A percentile compares a stretch with the other conserved stretches of the same genome.
phyloP scores from a whole-genome alignment of 2,888 invertebrate species.

The Stratiomys singularior region DNA sequence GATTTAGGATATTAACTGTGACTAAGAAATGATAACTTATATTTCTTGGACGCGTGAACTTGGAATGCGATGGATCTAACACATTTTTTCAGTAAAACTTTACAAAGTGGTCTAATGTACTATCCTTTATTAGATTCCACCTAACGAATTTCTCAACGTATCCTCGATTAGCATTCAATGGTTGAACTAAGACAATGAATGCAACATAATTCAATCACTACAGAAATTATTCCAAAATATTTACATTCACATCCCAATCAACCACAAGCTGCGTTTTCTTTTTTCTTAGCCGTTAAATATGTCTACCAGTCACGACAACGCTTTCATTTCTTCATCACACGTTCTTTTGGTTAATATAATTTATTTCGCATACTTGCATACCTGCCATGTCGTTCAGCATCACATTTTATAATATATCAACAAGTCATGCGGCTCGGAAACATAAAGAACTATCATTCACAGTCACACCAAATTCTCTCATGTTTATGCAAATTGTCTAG shows the following conservation, averaged over 20 bases:
- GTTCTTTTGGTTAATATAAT: neutral
- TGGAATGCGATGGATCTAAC: too few species aligned
- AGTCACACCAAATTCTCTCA: conserved; percentile 21
- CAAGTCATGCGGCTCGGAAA: conserved; percentile 11
- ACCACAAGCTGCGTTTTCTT: neutral
- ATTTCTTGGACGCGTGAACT: too few species aligned
- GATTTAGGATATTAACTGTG: too few species aligned
- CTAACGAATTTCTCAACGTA: too few species aligned
- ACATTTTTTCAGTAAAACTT: too few species aligned
- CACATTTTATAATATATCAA: conserved; percentile 16
- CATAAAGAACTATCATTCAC: conserved; percentile 28
- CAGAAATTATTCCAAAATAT: too few species aligned
- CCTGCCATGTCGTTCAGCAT: conserved; percentile 2
- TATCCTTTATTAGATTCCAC: too few species aligned
- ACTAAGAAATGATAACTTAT: too few species aligned
- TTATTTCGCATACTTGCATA: neutral
- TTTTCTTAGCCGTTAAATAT: neutral
- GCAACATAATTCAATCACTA: too few species aligned
- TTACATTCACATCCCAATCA: neutral
- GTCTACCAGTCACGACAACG: neutral
- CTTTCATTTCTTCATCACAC: neutral
- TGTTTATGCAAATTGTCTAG: conserved; percentile 20
- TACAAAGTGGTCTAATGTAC: too few species aligned
- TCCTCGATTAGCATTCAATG: too few species aligned
- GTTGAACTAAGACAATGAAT: too few species aligned